Conservation (phyloP, 1,140 invertebrate species). For the Meteorus sp. region DNA sequence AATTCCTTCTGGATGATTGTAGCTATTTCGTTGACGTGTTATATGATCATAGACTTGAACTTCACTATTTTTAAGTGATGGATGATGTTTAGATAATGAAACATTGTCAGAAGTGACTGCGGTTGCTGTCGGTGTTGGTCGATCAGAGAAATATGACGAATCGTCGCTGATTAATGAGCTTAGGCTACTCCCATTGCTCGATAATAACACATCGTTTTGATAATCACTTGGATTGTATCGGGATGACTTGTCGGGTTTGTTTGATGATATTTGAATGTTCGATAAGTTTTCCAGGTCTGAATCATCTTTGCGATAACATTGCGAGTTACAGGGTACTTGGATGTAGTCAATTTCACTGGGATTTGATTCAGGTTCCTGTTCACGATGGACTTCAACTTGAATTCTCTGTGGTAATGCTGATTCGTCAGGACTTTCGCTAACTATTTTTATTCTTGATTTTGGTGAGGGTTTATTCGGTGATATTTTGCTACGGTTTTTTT, state of each 20-base stretch:
- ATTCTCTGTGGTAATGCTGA: background rate
- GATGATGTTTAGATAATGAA: too few relatives aligned
- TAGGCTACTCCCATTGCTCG: slow-evolving; percentile 37
- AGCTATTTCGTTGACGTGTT: slow-evolving; percentile 39
- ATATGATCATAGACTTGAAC: slow-evolving; percentile 47
- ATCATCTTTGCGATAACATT: background rate
- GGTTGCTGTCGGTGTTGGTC: too few relatives aligned
- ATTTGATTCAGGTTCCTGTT: background rate
- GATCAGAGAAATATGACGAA: slow-evolving; percentile 52
- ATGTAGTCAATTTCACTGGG: too few relatives aligned
- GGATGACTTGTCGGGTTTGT: slow-evolving; percentile 21
- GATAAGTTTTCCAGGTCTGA: background rate
- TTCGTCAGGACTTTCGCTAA: background rate
- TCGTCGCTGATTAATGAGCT: slow-evolving; percentile 49
- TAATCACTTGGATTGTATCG: slow-evolving; percentile 53
- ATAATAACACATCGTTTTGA: slow-evolving; percentile 37
- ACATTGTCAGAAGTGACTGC: too few relatives aligned
- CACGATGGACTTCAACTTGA: slow-evolving; percentile 5
- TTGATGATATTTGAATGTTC: background rate
- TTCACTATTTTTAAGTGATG: slow-evolving; percentile 38
- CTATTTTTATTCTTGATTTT: slow-evolving; percentile 29
- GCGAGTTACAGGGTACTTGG: too few relatives aligned
- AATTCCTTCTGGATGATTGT: slow-evolving; percentile 40
- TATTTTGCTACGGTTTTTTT: slow-evolving; percentile 27
- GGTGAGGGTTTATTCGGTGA: slow-evolving; percentile 29